phyloP scores from a whole-genome alignment of 2,113 vertebrate genomes.

The Herpetotheres cachinnans region DNA sequence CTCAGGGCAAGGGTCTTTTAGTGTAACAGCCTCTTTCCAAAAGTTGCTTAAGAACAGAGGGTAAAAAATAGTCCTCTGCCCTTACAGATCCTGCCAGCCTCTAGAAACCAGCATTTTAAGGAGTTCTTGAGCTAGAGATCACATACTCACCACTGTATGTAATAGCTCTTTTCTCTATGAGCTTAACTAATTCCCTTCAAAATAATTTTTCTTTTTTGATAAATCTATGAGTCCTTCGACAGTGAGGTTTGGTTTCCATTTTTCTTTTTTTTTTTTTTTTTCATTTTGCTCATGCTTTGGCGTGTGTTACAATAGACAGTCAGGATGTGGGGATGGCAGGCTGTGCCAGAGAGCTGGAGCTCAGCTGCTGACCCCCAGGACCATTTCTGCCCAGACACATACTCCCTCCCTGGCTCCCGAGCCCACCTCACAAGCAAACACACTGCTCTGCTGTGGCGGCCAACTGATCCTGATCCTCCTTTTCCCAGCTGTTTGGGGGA shows the following conservation, averaged over 20 bases:
- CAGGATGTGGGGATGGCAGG: not conserved
- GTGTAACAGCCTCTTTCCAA: not conserved
- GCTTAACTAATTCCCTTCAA: not conserved
- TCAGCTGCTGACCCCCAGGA: not conserved
- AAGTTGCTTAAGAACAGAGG: not conserved
- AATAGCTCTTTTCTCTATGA: not conserved
- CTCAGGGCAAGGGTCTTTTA: not conserved
- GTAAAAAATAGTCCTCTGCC: not conserved
- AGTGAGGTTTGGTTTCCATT: not conserved
- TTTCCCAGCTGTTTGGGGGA: not conserved
- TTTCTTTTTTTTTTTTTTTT: too few relatives aligned
- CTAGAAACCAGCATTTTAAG: not conserved
- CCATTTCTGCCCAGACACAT: not conserved
- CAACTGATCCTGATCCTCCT: fast-evolving
- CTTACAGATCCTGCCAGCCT: not conserved
- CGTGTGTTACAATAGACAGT: not conserved
- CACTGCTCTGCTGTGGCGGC: not conserved
- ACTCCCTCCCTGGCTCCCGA: not conserved
- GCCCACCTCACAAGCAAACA: not conserved
- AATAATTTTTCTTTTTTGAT: not conserved
- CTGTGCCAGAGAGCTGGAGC: not conserved
- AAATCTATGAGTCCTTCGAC: not conserved
- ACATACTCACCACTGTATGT: too few relatives aligned
- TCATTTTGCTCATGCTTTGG: not conserved
- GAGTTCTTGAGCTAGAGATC: not conserved